These are phyloP conservation scores for silkworm (Bombyx mori) DNA, from an alignment of 1,140 invertebrate species.

Conservation along the genomic window DNA sequence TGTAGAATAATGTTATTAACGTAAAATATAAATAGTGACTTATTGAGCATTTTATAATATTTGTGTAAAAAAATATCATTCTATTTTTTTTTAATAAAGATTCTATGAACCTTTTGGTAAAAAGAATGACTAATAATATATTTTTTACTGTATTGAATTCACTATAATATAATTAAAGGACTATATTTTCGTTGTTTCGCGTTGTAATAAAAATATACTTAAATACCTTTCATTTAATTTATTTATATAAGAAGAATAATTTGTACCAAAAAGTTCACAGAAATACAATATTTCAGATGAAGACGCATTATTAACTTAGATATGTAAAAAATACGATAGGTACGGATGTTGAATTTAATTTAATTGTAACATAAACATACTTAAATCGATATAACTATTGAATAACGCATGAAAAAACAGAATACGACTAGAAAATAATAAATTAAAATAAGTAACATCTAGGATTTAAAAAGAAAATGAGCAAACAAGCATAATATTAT, in stretches of 20 bases:
- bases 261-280: too few relatives aligned
- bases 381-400: conserved; percentile 24
- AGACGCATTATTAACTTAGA: conserved; percentile 31
- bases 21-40: conserved; percentile 55
- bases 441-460: conserved; percentile 33
- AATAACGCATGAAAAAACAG: conserved; percentile 20
- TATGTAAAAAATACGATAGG: conserved; percentile 47
- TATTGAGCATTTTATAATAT: conserved; percentile 64
- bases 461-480: conserved; percentile 42
- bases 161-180: not conserved
- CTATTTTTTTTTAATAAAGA: conserved; percentile 18
- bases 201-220: too few relatives aligned
- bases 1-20: conserved; percentile 61
- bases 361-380: conserved; percentile 29
- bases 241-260: too few relatives aligned
- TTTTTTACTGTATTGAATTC: not conserved
- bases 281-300: conserved; percentile 4
- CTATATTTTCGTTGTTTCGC: not conserved
- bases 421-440: conserved; percentile 45
- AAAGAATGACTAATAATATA: not conserved
- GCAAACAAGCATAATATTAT: conserved; percentile 39
- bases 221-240: too few relatives aligned
- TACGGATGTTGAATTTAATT: conserved; percentile 42
- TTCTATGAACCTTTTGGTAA: conserved; percentile 32
- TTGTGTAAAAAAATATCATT: conserved; percentile 64